A percentile compares a stretch with the other conserved stretches of the same genome.
Evolutionary conservation across 2,888 invertebrate genomes (phyloP).

Genomic region (Sphecodes monilicornis): DNA sequence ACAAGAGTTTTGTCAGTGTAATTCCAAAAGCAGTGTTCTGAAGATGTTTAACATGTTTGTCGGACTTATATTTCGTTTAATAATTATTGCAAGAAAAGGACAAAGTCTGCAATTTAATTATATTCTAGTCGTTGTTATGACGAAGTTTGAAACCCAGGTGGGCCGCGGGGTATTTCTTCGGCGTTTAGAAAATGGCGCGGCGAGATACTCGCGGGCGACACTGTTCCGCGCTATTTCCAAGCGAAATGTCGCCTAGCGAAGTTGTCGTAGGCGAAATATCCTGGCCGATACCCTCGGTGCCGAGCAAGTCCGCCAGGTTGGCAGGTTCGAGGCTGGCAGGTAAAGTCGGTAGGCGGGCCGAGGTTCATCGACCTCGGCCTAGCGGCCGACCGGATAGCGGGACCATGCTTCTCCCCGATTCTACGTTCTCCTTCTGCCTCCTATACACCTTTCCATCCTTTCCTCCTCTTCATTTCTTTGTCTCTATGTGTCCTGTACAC

Average conservation of each 20-base stretch:
- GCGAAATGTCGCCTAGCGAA: slow-evolving; percentile 26
- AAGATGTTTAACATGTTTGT: no score
- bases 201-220: background rate
- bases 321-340: slow-evolving; percentile 76
- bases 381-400: slow-evolving; percentile 84
- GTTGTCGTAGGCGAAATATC: slow-evolving; percentile 54
- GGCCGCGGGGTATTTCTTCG: background rate
- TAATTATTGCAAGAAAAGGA: no score
- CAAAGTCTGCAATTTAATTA: no score
- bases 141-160: background rate
- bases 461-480: slow-evolving; percentile 30
- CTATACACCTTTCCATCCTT: slow-evolving; percentile 31
- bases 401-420: slow-evolving; percentile 82
- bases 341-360: slow-evolving; percentile 84
- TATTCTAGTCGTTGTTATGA: no score
- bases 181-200: background rate
- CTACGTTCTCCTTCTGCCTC: slow-evolving; percentile 74
- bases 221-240: background rate
- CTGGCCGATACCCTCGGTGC: slow-evolving; percentile 35
- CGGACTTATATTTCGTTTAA: no score
- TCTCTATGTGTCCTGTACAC: slow-evolving; percentile 22
- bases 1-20: no score
- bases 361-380: slow-evolving; percentile 83
- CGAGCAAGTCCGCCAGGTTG: slow-evolving; percentile 54
- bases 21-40: no score